These are phyloP conservation scores for Tenthredo livida DNA, from an alignment of 2,888 invertebrate genomes.

Conservation along the genomic window DNA sequence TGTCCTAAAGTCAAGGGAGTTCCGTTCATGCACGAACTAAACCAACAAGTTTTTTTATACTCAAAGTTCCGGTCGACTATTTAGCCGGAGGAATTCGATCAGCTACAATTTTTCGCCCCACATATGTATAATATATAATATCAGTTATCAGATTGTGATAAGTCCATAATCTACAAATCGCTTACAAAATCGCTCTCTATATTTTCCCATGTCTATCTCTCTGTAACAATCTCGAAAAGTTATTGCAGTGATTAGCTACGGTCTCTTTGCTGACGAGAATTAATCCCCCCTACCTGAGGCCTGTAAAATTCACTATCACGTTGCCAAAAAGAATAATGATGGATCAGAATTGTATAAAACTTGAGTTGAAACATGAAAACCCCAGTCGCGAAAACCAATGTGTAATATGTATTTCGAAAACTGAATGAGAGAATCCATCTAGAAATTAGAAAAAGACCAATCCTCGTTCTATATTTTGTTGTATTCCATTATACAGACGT, in stretches of 20 bases:
- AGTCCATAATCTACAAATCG: not conserved
- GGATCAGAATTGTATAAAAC: not conserved
- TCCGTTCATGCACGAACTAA: not conserved
- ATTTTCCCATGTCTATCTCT: not conserved
- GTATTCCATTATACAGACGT: constrained; percentile 83
- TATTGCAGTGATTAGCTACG: not conserved
- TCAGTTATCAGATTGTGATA: not conserved
- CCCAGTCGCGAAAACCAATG: not conserved
- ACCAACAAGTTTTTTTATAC: not conserved
- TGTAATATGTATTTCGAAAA: not conserved
- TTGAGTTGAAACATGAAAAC: not conserved
- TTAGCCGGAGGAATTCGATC: not conserved
- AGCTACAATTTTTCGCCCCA: not conserved
- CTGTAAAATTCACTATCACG: not conserved
- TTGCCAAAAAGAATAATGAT: not conserved
- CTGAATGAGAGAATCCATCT: not conserved
- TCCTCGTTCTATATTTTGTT: constrained; percentile 53
- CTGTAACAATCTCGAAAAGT: not conserved
- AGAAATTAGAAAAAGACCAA: not conserved
- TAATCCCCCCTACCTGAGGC: not conserved
- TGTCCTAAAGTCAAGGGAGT: constrained; percentile 15
- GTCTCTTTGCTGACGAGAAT: not conserved
- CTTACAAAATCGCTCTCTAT: not conserved
- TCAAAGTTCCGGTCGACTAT: not conserved
- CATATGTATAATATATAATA: not conserved